Evolutionary conservation across 2,797 vertebrate species (phyloP).

Genomic region (Pangasius macronema): DNA sequence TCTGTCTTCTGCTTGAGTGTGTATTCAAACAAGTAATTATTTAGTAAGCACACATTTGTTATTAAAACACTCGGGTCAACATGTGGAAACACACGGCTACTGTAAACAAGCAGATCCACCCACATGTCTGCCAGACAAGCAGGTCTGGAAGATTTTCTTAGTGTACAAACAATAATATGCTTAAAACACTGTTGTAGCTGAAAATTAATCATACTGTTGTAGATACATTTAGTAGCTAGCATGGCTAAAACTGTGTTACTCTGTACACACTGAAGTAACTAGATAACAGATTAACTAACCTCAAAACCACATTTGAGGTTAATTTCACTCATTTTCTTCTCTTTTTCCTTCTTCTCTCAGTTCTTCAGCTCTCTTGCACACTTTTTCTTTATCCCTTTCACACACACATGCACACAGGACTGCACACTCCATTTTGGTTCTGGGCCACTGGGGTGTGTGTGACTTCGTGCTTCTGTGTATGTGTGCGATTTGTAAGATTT

Average conservation of each 20-base stretch:
- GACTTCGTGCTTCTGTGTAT: background rate
- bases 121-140: background rate
- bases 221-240: background rate
- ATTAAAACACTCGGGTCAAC: conserved; percentile 38
- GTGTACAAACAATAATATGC: background rate
- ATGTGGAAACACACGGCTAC: conserved; percentile 32
- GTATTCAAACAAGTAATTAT: conserved; percentile 52
- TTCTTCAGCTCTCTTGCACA: background rate
- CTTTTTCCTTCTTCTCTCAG: background rate
- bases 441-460: conserved; percentile 2
- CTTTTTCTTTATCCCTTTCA: background rate
- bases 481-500: background rate
- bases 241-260: background rate
- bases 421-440: background rate
- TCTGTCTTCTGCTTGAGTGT: conserved; percentile 4
- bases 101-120: conserved; percentile 33
- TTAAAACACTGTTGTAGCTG: background rate
- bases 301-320: background rate
- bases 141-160: conserved; percentile 9
- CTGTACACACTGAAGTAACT: background rate
- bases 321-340: background rate
- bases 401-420: background rate
- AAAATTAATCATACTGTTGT: conserved; percentile 1
- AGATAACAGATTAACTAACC: background rate
- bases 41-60: conserved; percentile 50